Evolutionary conservation across 2,113 vertebrate genomes (phyloP), one percentile per base, ranked within the genome.

Genomic region (Aldabrachelys gigantea): DNA sequence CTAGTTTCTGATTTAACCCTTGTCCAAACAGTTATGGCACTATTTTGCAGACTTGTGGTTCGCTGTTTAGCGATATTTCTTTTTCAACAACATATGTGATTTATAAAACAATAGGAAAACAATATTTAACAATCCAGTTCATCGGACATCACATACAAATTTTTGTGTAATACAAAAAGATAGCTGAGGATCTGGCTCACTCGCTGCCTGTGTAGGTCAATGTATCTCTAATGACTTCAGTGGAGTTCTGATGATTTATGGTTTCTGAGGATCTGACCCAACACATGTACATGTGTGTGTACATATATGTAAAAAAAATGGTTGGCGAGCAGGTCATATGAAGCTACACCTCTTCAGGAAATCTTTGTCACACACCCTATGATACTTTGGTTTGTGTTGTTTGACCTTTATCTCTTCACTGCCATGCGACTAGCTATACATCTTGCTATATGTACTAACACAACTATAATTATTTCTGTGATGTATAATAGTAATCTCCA

Each of bases 41-140:
- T n/a, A 22, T 0, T 0, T 2, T 2, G 25, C 75, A 22, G 38
- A 25, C 11, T 75, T 14, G 4, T 57, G 35, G 57, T 11, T 2
- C 1, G 0, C n/a, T 25, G 6, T 3, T 2, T 1, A 19, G 69
- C 4, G 0, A 0, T 12, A 62, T 50, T 44, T 52, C 62, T 82
- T 16, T 21, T 49, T 16, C 2, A 21, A 22, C 44, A 24, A 14
- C 69, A 24, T 69, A 5, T 13, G 21, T 59, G 41, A 69, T 41
- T 78, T 5, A 9, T 79, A 78, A 10, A 87, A 54, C 44, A 7
- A 17, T 69, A 69, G 29, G 16, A 16, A 69, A n/a, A 69, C 38
- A 13, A 6, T 2, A 2, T 44, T 44, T 79, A 7, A 35, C 44
- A 75, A 84, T 84, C 4, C 72, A 69, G 16, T 69, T 69, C 35